Evolutionary conservation across 2,797 vertebrate species (phyloP).

Genomic region (Lagocephalus sceleratus): DNA sequence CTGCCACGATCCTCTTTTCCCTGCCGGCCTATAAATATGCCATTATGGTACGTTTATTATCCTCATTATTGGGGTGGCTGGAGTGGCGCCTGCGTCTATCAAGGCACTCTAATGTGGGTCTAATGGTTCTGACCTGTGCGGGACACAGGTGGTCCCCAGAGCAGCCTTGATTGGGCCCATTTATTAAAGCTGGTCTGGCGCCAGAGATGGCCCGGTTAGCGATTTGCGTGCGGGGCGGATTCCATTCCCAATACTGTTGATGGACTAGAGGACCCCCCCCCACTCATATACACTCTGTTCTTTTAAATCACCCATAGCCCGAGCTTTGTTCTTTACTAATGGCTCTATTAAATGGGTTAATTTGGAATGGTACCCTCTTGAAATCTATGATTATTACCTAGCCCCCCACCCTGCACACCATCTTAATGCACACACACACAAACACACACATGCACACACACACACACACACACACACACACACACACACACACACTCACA

Average conservation of each 20-base stretch:
- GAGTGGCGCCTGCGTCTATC: conserved; percentile 74
- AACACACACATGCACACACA: background rate
- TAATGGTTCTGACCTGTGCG: conserved; percentile 81
- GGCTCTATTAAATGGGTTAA: conserved; percentile 83
- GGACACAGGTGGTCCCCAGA: conserved; percentile 79
- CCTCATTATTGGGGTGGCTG: conserved; percentile 72
- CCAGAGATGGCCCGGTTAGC: conserved; percentile 64
- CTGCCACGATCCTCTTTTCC: conserved; percentile 34
- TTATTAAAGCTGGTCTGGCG: conserved; percentile 71
- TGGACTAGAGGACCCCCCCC: conserved; percentile 51
- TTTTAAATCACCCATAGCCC: conserved; percentile 44
- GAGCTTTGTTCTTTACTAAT: conserved; percentile 78
- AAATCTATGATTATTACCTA: conserved; percentile 75
- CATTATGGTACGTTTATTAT: conserved; percentile 77
- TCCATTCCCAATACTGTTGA: conserved; percentile 75
- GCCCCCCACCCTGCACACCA: conserved; percentile 46
- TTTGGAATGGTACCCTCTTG: conserved; percentile 71
- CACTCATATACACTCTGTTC: background rate
- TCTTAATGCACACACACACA: conserved; percentile 19
- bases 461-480: conserved; percentile 25
- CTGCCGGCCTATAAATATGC: conserved; percentile 66
- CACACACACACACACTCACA: conserved; percentile 24
- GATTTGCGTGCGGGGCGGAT: conserved; percentile 65
- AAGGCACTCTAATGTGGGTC: conserved; percentile 76
- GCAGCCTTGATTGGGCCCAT: conserved; percentile 79